Base-by-base conservation (phyloP, 64 coral and sea anemone genomes). In the Dendrophyllia cribrosa region DNA sequence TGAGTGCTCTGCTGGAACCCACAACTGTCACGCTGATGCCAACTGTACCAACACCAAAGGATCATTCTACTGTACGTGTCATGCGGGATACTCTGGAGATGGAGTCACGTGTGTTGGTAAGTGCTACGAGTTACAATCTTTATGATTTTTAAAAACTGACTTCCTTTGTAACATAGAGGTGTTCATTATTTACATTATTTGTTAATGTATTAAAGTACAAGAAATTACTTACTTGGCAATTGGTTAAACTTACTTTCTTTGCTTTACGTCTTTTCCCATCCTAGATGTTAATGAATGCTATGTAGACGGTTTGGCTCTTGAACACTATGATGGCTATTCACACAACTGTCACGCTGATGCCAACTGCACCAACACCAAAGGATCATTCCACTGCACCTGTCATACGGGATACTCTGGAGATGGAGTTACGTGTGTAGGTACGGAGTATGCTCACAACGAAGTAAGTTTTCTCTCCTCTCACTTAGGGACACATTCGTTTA, bases 331-430 rank as follows among this genome's bases (percentile, higher is more conserved):
- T 23, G 77, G 88, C 47, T 83, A 88, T 21, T 64, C 84, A 1
- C 85, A 96, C n/a, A 92, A 92, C 77, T 95, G 93, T 43, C 93
- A 95, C 23, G 46, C 52, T 43, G 93, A 95, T 62, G 88, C 91
- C 51, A 77, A 86, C 69, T 96, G 95, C 65, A 90, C 88, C 88
- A 96, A 96, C 83, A 86, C 92, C 46, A 90, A 93, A 43, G 95
- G 95, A 21, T 96, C 95, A 5, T 96, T 93, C 56, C 93, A 95
- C 83, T 95, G 94, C 67, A 88, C 89, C 15, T 95, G 94, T 76
- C 83, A 55, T 75, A 70, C 76, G 17, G 95, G 95, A 43, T 96
- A 96, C 77, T 96, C 95, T 23, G 95, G 95, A 87, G 64, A 96
- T 94, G 92, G 92, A 64, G 78, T 94, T 55, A 86, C 77, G 6